Percentiles rank a stretch among this genome's conserved stretches.
phyloP scores from a whole-genome alignment of 2,888 invertebrate genomes.

The Eretmocerus hayati region DNA sequence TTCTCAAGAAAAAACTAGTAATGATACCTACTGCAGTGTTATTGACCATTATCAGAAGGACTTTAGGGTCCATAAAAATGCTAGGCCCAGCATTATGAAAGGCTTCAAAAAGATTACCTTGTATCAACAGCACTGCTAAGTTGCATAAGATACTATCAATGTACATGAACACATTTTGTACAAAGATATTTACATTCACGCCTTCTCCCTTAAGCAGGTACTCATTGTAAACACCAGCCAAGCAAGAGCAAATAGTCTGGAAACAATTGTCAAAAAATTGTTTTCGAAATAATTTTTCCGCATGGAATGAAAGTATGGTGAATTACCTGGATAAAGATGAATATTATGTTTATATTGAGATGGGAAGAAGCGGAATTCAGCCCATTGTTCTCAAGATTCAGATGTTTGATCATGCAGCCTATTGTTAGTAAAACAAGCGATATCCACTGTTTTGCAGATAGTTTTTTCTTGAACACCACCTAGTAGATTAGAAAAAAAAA shows the following conservation, averaged over 20 bases:
- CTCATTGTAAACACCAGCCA: slow-evolving; percentile 95
- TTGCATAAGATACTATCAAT: slow-evolving; percentile 91
- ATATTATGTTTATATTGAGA: slow-evolving; percentile 39
- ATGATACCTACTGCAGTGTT: slow-evolving; percentile 89
- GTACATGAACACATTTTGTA: slow-evolving; percentile 95
- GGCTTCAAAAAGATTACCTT: slow-evolving; percentile 59
- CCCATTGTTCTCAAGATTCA: slow-evolving; percentile 53
- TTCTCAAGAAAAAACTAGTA: slow-evolving; percentile 87
- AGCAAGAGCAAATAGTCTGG: slow-evolving; percentile 84
- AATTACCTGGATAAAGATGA: slow-evolving; percentile 48
- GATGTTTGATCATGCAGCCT: slow-evolving; percentile 87
- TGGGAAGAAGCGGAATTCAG: slow-evolving; percentile 30
- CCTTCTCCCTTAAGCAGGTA: slow-evolving; percentile 83
- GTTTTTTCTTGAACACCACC: slow-evolving; percentile 77
- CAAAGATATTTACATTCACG: slow-evolving; percentile 76
- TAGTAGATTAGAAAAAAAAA: slow-evolving; percentile 45
- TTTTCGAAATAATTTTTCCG: too few relatives aligned
- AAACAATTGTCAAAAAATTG: slow-evolving; percentile 38
- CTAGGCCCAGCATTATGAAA: slow-evolving; percentile 54
- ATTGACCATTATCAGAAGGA: slow-evolving; percentile 76
- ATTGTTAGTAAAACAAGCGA: slow-evolving; percentile 78
- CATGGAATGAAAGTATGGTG: too few relatives aligned
- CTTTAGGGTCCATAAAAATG: slow-evolving; percentile 58
- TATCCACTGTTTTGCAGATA: slow-evolving; percentile 79
- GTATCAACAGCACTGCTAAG: slow-evolving; percentile 59